Conservation (phyloP, 1,140 invertebrate species). For the Zaprionus inermis region DNA sequence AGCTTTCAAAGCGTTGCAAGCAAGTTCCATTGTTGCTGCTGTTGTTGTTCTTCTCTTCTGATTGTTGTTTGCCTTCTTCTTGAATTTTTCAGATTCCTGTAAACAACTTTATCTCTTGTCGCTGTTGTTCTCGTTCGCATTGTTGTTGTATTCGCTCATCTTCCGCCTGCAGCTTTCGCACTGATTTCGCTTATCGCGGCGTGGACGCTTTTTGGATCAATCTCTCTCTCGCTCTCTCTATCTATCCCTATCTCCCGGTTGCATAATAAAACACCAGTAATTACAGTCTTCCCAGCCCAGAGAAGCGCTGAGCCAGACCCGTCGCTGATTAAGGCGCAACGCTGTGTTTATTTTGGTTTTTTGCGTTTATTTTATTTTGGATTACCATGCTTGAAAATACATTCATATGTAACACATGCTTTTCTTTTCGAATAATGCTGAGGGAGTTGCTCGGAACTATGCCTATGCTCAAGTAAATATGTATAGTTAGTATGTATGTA, state of each 20-base stretch:
- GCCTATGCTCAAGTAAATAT: constrained; percentile 32
- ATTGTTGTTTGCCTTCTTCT: constrained; percentile 68
- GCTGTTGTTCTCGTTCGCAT: constrained; percentile 12
- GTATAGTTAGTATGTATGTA: constrained; percentile 5
- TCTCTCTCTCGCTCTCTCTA: neutral
- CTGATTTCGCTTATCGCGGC: constrained; percentile 57
- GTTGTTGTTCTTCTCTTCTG: constrained; percentile 50
- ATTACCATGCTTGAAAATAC: constrained; percentile 73
- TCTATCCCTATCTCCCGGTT: constrained; percentile 25
- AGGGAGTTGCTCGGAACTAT: constrained; percentile 48
- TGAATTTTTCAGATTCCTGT: constrained; percentile 59
- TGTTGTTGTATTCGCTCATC: constrained; percentile 47
- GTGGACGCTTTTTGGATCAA: constrained; percentile 31
- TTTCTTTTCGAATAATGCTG: constrained; percentile 44
- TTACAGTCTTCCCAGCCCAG: constrained; percentile 33
- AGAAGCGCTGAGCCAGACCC: constrained; percentile 23
- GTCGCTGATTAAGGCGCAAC: constrained; percentile 22
- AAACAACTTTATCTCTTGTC: constrained; percentile 77
- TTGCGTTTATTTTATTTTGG: constrained; percentile 46
- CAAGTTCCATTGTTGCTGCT: constrained; percentile 60
- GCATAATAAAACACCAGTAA: constrained; percentile 47
- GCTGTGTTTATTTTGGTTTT: constrained; percentile 49
- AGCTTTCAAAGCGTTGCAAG: constrained; percentile 47
- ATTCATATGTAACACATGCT: constrained; percentile 51
- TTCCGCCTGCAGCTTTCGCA: constrained; percentile 60